Base-by-base conservation (phyloP, 2,113 vertebrate genomes). In the Quiscalus mexicanus region DNA sequence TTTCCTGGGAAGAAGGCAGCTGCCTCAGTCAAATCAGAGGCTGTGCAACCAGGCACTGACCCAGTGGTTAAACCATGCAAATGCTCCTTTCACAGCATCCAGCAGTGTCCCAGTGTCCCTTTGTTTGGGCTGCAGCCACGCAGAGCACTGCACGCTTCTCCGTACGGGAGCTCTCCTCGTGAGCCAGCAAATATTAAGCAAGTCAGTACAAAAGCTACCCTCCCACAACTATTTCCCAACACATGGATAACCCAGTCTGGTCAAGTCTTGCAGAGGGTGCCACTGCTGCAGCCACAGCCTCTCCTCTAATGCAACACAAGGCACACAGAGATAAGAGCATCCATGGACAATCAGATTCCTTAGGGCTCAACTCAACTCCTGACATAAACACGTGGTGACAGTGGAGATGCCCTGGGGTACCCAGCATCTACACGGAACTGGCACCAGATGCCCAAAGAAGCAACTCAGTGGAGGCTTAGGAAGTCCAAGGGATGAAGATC, bases 1-100 rank as follows among this genome's bases (percentile, higher is more conserved):
- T 95, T 84, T 92, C 44, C 77, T 87, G 86, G 91, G 80, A 94
- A 95, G 84, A 41, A 69, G 75, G 68, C 93, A 95, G 93, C 69
- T 79, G 92, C 67, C 86, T 44, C 16, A 79, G 81, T 63, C 60
- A 63, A n/a, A 87, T 31, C 59, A 59, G 75, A 59, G 90, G 47
- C 60, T 84, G 56, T 18, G 42, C 68, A 52, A 22, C 44, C 88
- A 74, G 90, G 50, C 90, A 80, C 64, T 5, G 6, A 84, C 70
- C 56, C 84, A 81, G 71, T 2, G 5, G 24, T 50, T 88, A 71
- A 84, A 84, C 60, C 85, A 75, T 16, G 60, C 75, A 90, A 88
- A 78, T 24, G 30, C 35, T 74, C 37, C 78, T 55, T 44, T 19
- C 30, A 23, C 0, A 47, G 76, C 50, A 83, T 15, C 70, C 67